Percentiles rank a stretch among this genome's conserved stretches.
Conservation (phyloP, 2,113 vertebrate species). For the Cephalopholis sonnerati region DNA sequence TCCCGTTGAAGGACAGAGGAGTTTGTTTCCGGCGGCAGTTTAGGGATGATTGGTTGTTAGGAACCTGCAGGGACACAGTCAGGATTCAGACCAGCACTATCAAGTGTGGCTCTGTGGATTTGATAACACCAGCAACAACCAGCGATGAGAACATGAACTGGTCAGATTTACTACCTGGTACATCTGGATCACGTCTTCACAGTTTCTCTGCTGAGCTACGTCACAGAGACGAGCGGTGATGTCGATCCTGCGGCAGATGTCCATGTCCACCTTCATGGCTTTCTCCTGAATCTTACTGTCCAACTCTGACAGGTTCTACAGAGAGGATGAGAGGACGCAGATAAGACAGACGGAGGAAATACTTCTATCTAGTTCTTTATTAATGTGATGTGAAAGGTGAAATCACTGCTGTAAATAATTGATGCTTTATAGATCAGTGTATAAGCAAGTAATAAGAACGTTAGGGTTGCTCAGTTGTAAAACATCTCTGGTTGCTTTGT, state of each 20-base stretch:
- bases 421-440: not conserved
- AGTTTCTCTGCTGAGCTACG: conserved; percentile 97
- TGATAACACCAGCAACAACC: not conserved
- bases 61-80: conserved; percentile 60
- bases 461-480: not conserved
- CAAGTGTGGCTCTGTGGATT: not conserved
- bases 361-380: not conserved
- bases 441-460: too few relatives aligned
- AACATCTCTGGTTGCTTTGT: not conserved
- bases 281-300: conserved; percentile 99
- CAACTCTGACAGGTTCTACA: conserved; percentile 93
- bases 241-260: conserved; percentile 97
- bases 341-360: not conserved
- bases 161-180: conserved; percentile 88
- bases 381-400: too few relatives aligned
- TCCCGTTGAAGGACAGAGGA: conserved; percentile 76
- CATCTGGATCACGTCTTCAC: conserved; percentile 96
- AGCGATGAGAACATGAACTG: not conserved
- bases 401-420: not conserved
- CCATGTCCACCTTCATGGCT: conserved; percentile 99
- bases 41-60: conserved; percentile 79
- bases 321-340: not conserved
- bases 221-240: conserved; percentile 98
- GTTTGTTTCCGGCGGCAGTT: conserved; percentile 82
- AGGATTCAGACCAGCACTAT: conserved; percentile 9